These are phyloP conservation scores for Leucoraja erinaceus DNA, from an alignment of 2,113 vertebrate species.

Conservation along the genomic window DNA sequence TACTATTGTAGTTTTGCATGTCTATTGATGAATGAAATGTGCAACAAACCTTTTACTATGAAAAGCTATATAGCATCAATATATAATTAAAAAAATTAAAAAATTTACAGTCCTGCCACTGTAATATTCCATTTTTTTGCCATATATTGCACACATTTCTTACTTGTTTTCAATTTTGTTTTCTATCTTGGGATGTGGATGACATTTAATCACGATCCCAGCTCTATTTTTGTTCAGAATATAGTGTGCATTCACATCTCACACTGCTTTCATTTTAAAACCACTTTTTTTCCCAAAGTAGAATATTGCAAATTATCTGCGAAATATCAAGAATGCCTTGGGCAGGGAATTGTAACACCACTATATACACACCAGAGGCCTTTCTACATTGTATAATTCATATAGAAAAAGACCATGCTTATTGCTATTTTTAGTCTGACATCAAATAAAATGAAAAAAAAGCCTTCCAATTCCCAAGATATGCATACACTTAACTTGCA, in stretches of 20 bases:
- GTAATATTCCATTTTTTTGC: too few relatives aligned
- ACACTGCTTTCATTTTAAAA: not conserved
- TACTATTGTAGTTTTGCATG: not conserved
- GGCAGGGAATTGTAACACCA: not conserved
- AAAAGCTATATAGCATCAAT: too few relatives aligned
- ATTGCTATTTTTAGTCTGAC: not conserved
- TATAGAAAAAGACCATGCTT: not conserved
- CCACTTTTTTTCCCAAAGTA: not conserved
- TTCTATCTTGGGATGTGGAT: not conserved
- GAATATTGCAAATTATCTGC: slow-evolving; percentile 5
- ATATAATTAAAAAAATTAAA: too few relatives aligned
- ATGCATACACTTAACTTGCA: not conserved
- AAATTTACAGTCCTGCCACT: too few relatives aligned
- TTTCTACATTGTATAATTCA: not conserved
- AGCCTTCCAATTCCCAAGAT: not conserved
- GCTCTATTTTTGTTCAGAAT: not conserved
- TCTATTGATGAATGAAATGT: not conserved
- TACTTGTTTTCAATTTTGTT: not conserved
- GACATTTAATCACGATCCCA: not conserved
- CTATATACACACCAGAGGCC: not conserved
- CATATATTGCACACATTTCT: too few relatives aligned
- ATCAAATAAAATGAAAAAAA: slow-evolving; percentile 17
- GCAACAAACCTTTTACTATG: too few relatives aligned
- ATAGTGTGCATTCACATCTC: not conserved
- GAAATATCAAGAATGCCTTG: not conserved